Evolutionary conservation across 2,113 vertebrate genomes (phyloP).

Genomic region (Mystacornis crossleyi): DNA sequence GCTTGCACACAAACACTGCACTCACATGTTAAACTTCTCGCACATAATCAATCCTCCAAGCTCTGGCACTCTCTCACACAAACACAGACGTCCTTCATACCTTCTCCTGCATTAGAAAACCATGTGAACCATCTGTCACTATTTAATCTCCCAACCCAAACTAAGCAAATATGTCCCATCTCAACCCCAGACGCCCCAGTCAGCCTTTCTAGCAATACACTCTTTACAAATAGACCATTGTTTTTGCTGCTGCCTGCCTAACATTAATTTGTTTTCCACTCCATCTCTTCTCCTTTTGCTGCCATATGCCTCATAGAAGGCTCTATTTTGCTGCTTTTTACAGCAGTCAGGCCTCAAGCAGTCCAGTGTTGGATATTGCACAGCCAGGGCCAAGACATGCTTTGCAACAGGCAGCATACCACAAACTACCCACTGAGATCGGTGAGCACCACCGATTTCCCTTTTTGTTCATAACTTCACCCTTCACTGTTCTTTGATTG

Average conservation of each 20-base stretch:
- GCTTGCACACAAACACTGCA: background rate
- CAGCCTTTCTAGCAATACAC: background rate
- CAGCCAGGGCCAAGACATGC: background rate
- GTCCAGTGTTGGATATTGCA: background rate
- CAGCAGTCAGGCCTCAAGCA: background rate
- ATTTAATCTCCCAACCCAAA: background rate
- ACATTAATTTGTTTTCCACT: background rate
- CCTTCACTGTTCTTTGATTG: background rate
- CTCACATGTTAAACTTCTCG: background rate
- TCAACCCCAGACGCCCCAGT: background rate
- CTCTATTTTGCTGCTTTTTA: background rate
- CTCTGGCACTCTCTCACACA: background rate
- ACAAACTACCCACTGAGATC: background rate
- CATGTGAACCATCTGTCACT: background rate
- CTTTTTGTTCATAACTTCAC: background rate
- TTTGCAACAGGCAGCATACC: background rate
- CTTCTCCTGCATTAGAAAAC: background rate
- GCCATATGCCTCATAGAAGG: background rate
- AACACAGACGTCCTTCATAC: conserved; percentile 19
- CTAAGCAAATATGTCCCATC: background rate
- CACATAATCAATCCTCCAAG: conserved; percentile 20
- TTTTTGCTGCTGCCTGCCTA: background rate
- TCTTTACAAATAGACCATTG: background rate
- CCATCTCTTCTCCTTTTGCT: background rate
- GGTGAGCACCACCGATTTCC: background rate